Conservation (phyloP, 2,113 vertebrate genomes). For the Excalfactoria chinensis region DNA sequence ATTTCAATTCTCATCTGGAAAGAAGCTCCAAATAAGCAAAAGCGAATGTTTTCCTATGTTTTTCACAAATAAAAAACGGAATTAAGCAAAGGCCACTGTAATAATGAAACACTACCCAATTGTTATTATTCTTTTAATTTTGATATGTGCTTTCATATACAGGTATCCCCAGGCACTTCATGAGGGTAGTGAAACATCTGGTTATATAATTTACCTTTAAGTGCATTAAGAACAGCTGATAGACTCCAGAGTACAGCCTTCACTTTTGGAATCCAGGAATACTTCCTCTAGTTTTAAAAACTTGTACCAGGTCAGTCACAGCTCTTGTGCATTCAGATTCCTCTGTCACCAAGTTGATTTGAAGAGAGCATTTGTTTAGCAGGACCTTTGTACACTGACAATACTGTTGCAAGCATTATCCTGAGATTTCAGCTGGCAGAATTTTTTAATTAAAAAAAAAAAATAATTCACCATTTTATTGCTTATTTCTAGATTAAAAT, state of each 20-base stretch:
- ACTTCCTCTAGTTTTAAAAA: not conserved
- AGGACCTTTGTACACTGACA: not conserved
- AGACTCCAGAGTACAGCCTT: not conserved
- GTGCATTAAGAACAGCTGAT: not conserved
- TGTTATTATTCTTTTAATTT: not conserved
- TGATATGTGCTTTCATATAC: not conserved
- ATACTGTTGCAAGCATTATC: not conserved
- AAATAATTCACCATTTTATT: not conserved
- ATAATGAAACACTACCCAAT: not conserved
- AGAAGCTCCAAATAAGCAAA: not conserved
- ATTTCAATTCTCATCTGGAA: not conserved
- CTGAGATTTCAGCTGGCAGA: not conserved
- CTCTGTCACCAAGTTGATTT: not conserved
- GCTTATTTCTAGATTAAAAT: not conserved
- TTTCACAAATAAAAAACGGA: not conserved
- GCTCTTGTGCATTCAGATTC: not conserved
- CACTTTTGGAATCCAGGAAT: slow-evolving; percentile 20
- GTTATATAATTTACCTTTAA: not conserved
- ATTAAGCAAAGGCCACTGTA: not conserved
- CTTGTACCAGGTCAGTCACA: not conserved
- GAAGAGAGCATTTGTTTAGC: not conserved
- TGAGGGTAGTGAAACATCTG: not conserved
- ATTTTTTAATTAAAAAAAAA: not conserved
- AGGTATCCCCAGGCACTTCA: not conserved
- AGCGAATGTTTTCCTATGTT: not conserved